Percentiles rank a stretch among this genome's conserved stretches.
Evolutionary conservation across 2,888 invertebrate genomes (phyloP).

Genomic region (Conistra vaccinii): DNA sequence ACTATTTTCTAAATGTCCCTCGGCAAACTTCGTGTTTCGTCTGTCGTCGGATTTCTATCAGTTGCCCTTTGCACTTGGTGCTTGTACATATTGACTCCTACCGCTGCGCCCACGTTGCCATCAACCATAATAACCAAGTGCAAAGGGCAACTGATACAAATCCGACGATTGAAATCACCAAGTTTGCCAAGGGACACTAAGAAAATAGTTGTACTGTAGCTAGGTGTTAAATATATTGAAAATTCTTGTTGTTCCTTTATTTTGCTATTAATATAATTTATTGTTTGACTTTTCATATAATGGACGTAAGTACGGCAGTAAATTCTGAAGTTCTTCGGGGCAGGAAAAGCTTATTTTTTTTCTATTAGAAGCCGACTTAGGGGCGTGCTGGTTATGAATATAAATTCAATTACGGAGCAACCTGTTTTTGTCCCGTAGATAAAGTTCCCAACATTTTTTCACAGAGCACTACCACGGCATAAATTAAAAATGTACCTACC

Average conservation of each 20-base stretch:
- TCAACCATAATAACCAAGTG: no score
- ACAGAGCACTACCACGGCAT: constrained; percentile 23
- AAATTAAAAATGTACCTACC: constrained; percentile 54
- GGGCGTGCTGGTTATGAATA: constrained; percentile 48
- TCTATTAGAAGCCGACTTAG: constrained; percentile 33
- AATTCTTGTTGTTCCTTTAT: background rate
- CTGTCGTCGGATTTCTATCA: no score
- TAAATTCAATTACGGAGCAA: constrained; percentile 51
- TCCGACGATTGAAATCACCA: no score
- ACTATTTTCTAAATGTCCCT: no score
- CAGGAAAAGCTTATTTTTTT: constrained; percentile 31
- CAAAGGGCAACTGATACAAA: no score
- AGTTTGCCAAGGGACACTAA: no score
- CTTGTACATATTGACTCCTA: no score
- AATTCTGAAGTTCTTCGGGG: constrained; percentile 9
- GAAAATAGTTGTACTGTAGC: no score
- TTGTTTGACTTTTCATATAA: constrained; percentile 27
- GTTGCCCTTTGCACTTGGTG: no score
- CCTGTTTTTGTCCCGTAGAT: constrained; percentile 45
- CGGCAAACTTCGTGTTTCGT: no score
- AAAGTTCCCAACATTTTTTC: constrained; percentile 52
- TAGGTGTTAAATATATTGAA: background rate
- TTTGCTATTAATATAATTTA: constrained; percentile 15
- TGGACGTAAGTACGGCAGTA: constrained; percentile 20
- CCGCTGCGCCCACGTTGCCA: no score